Percentiles rank a stretch among this genome's conserved stretches.
phyloP scores from a whole-genome alignment of 2,113 vertebrate genomes.

The Lamprologus lemairii region DNA sequence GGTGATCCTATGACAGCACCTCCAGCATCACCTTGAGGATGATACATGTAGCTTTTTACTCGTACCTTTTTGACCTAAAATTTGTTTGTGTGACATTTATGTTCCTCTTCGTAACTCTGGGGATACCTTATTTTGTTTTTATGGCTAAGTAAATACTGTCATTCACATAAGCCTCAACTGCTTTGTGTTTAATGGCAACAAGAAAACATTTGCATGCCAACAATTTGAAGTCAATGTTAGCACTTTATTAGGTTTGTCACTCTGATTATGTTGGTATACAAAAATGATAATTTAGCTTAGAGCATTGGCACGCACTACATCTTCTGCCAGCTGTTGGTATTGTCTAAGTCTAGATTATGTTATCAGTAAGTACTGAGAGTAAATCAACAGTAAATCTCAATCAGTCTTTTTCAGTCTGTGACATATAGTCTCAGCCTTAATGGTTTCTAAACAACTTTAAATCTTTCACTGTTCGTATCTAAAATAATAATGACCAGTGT shows the following conservation, averaged over 20 bases:
- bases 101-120: not conserved
- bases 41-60: not conserved
- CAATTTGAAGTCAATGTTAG: not conserved
- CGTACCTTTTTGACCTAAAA: not conserved
- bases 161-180: not conserved
- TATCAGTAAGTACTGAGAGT: not conserved
- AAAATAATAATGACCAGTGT: not conserved
- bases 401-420: not conserved
- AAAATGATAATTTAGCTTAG: not conserved
- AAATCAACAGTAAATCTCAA: not conserved
- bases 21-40: not conserved
- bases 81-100: not conserved
- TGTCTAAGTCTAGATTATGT: not conserved
- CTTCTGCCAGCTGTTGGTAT: not conserved
- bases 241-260: not conserved
- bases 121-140: not conserved
- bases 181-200: not conserved
- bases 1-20: not conserved
- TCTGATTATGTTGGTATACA: not conserved
- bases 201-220: not conserved
- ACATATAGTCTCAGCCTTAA: not conserved
- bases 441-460: not conserved
- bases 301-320: not conserved
- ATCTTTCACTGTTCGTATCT: not conserved
- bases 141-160: not conserved